phyloP scores from a whole-genome alignment of 2,113 vertebrate species.

The Mesoclemmys tuberculata region DNA sequence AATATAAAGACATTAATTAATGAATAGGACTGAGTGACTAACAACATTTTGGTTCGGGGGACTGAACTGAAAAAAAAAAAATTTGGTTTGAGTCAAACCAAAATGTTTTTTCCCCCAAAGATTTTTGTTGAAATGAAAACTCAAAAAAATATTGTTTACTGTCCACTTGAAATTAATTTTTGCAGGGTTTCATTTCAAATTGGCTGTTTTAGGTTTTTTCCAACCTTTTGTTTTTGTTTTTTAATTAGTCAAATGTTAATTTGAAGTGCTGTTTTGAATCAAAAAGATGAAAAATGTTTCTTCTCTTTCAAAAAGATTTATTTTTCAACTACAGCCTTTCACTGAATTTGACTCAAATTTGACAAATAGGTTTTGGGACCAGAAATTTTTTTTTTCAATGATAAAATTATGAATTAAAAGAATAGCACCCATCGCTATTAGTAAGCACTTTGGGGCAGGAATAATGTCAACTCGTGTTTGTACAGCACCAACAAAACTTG shows the following conservation, averaged over 20 bases:
- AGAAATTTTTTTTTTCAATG: neutral
- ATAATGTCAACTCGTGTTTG: neutral
- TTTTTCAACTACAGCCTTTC: neutral
- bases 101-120: neutral
- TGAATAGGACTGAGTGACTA: neutral
- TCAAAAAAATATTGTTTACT: too few species aligned
- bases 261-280: neutral
- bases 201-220: neutral
- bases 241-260: neutral
- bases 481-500: neutral
- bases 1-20: neutral
- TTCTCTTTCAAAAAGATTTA: neutral
- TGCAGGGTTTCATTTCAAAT: neutral
- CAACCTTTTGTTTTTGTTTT: neutral
- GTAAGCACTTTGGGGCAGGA: neutral
- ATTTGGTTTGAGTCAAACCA: too few species aligned
- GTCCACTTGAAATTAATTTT: neutral
- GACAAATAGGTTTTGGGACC: neutral
- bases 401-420: too few species aligned
- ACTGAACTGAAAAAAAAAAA: too few species aligned
- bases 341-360: neutral
- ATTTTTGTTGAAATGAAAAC: too few species aligned
- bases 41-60: neutral
- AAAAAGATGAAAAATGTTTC: neutral
- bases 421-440: too few species aligned